Evolutionary conservation across 2,113 vertebrate species (phyloP).

Genomic region (Ramphastos sulfuratus): DNA sequence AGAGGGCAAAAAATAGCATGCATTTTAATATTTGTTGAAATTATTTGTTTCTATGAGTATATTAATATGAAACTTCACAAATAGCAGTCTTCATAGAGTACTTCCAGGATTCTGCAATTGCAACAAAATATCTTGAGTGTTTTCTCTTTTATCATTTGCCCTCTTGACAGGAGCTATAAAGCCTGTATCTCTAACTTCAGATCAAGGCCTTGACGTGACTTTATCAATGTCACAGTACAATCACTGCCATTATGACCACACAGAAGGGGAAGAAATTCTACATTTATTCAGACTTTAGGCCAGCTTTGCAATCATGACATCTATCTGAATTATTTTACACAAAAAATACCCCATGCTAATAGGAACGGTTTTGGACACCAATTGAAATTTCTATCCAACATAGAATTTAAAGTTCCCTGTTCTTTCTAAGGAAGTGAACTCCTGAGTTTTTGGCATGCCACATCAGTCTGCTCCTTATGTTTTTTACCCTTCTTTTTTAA

Average conservation of each 20-base stretch:
- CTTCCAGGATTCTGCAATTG: neutral
- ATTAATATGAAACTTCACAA: neutral
- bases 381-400: neutral
- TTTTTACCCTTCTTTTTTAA: neutral
- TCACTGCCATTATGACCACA: neutral
- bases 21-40: neutral
- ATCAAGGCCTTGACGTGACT: neutral
- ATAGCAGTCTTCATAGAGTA: neutral
- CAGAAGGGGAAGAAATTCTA: neutral
- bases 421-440: neutral
- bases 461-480: neutral
- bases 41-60: neutral
- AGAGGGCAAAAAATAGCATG: neutral
- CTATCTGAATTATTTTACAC: neutral
- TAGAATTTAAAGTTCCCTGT: neutral
- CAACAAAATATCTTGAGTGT: neutral
- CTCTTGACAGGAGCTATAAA: neutral
- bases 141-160: neutral
- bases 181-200: neutral
- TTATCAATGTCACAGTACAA: neutral
- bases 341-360: neutral
- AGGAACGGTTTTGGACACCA: neutral
- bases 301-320: neutral
- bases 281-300: accelerated
- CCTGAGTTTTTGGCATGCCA: neutral